Percentiles rank a stretch among this genome's conserved stretches.
Conservation (phyloP, 1,140 invertebrate species). For the Delia radicum region DNA sequence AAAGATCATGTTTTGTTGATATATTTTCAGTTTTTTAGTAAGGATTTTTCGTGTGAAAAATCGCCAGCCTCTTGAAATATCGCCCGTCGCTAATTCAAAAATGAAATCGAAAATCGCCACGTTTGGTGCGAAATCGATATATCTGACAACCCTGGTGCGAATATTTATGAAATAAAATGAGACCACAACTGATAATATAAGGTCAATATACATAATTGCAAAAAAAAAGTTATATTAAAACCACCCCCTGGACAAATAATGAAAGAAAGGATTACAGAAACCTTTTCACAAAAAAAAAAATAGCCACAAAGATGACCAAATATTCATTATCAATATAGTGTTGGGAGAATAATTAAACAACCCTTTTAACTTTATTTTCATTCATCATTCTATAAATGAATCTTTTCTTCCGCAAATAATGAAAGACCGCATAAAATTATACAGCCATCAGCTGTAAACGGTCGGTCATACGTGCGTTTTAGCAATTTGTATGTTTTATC, state of each 20-base stretch:
- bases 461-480: no score
- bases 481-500: neutral
- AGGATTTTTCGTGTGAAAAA: no score
- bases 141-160: neutral
- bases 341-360: slow-evolving; percentile 1
- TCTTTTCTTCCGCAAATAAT: neutral
- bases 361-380: no score
- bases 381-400: neutral
- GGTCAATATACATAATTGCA: neutral
- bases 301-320: slow-evolving; percentile 18
- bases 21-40: no score
- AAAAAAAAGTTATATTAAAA: neutral
- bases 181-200: neutral
- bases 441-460: slow-evolving; percentile 5
- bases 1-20: no score
- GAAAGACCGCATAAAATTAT: slow-evolving; percentile 6
- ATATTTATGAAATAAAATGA: neutral
- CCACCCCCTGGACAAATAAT: neutral
- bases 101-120: neutral
- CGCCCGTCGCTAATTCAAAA: no score
- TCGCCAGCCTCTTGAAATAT: no score
- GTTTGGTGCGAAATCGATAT: neutral
- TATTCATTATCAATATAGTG: slow-evolving; percentile 13
- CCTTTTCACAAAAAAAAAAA: neutral
- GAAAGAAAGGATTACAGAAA: slow-evolving; percentile 1